Base-by-base conservation (phyloP, 2,113 vertebrate genomes). In the Pelecanus crispus region DNA sequence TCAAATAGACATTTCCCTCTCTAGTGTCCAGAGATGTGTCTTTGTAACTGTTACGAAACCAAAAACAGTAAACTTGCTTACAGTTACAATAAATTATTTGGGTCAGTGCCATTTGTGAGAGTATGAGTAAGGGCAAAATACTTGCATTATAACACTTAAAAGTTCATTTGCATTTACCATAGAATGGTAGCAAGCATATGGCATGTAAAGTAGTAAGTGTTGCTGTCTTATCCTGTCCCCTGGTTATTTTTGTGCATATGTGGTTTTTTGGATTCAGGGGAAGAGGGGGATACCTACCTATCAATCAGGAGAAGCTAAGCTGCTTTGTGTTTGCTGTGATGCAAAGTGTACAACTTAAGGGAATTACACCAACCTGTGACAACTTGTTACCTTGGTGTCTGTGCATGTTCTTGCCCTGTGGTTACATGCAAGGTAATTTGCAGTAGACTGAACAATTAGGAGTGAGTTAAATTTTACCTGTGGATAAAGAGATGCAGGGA, bases 211-310 rank as follows among this genome's bases (percentile, higher is more conserved):
- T 45, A 34, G 22, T 65, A 75, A 45, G 11, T 79, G 7, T 15
- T 88, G 21, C 20, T 86, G 9, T 72, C 1, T 0, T 67, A 32
- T 63, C 19, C 44, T 80, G 45, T 26, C 12, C 38, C 59, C 17
- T 49, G 20, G 7, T 21, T 77, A 7, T 4, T 75, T 83, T 47
- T 81, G 20, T 80, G 31, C 3, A 2, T 63, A 7, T 1, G 3
- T n/a, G n/a, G n/a, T 11, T 28, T 62, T 74, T 20, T 47, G 18
- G 20, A 7, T 40, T 72, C 0, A 0, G 12, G 8, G 3, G 10
- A 32, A 34, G 18, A n/a, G 7, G 4, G 50, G 7, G 17, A 31
- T 56, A 36, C 47, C 17, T 72, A 1, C 24, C 6, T 80, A 3
- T 45, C 6, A 52, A 6, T 31, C 67, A 44, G 21, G 25, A 61